Evolutionary conservation across 2,888 invertebrate species (phyloP).

Genomic region (Pollenia labialis): DNA sequence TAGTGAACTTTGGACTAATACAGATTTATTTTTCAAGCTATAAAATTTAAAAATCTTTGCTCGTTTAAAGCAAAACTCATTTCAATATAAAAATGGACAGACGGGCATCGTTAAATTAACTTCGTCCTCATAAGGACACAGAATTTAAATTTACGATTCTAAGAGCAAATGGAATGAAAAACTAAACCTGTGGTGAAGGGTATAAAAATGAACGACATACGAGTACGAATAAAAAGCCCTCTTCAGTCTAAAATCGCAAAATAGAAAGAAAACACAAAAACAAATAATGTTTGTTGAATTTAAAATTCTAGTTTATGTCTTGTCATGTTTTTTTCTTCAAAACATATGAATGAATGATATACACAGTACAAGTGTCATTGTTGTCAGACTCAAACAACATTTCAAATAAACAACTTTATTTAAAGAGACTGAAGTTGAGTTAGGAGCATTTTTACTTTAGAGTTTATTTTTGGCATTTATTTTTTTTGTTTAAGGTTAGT

Average conservation of each 20-base stretch:
- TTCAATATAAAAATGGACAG: no score
- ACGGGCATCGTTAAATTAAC: no score
- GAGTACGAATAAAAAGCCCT: slow-evolving; percentile 20
- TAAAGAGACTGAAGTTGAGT: slow-evolving; percentile 10
- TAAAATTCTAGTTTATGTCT: slow-evolving; percentile 46
- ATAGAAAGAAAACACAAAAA: slow-evolving; percentile 1
- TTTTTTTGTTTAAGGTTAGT: background rate
- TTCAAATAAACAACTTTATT: slow-evolving; percentile 33
- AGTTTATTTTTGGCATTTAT: background rate
- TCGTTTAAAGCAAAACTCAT: no score
- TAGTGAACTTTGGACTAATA: no score
- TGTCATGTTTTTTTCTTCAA: slow-evolving; percentile 16
- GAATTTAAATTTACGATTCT: no score
- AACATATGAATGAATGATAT: slow-evolving; percentile 39
- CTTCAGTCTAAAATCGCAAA: background rate
- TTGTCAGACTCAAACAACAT: slow-evolving; percentile 59
- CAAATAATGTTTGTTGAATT: slow-evolving; percentile 53
- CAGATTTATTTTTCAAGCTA: no score
- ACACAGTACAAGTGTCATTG: slow-evolving; percentile 65
- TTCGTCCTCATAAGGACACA: no score
- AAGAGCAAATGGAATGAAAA: no score
- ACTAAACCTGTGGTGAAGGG: no score
- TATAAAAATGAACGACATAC: background rate
- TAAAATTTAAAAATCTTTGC: no score
- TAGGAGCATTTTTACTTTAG: slow-evolving; percentile 15